Evolutionary conservation across 2,797 vertebrate species (phyloP).

Genomic region (Pelochelys cantorii): DNA sequence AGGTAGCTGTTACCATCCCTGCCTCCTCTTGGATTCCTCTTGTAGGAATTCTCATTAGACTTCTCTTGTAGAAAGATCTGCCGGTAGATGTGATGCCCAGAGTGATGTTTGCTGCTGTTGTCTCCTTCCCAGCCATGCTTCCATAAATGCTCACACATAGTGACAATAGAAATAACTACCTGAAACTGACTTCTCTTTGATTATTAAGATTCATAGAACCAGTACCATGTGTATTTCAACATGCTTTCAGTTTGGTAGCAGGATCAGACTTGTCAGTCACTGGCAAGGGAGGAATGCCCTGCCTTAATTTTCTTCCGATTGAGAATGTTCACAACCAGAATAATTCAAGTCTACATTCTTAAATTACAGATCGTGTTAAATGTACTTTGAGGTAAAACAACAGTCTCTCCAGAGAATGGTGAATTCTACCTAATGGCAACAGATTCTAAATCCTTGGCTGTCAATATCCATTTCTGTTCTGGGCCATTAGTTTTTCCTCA

Average conservation of each 20-base stretch:
- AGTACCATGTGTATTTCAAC: neutral
- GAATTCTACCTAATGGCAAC: neutral
- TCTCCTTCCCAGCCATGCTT: neutral
- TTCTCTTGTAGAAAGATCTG: neutral
- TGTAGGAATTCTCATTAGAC: neutral
- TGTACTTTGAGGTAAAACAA: neutral
- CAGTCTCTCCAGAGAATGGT: neutral
- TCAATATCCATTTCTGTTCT: neutral
- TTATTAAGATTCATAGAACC: too few species aligned
- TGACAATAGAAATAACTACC: neutral
- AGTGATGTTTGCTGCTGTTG: neutral
- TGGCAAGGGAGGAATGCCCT: neutral
- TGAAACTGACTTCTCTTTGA: neutral
- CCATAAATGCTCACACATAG: neutral
- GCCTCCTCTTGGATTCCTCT: neutral
- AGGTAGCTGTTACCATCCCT: neutral
- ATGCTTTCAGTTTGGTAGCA: neutral
- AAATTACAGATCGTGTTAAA: neutral
- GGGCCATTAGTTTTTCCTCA: neutral
- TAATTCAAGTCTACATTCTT: neutral
- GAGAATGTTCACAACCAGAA: neutral
- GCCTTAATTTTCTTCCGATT: neutral
- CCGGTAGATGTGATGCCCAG: neutral
- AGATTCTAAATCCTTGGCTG: neutral
- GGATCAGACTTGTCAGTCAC: neutral